Conservation (phyloP, 1,140 invertebrate species). For the Branchinecta lindahli region DNA sequence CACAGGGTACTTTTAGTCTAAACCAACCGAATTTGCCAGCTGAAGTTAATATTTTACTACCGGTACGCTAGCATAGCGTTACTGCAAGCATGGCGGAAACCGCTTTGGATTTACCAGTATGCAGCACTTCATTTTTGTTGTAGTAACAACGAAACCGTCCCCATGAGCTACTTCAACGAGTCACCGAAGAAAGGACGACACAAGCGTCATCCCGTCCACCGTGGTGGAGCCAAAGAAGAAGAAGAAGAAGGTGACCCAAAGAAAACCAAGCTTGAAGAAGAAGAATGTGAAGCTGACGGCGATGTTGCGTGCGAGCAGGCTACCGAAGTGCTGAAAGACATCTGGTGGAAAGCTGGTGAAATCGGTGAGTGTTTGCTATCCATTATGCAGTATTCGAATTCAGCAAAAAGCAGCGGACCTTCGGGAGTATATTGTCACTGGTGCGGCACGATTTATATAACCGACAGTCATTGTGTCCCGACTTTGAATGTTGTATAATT, state of each 20-base stretch:
- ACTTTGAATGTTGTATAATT: too few species aligned
- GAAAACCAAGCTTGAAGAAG: slow-evolving; percentile 3
- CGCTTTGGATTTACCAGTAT: too few species aligned
- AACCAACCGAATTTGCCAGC: too few species aligned
- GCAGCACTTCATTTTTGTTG: slow-evolving; percentile 12
- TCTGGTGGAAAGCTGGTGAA: slow-evolving; percentile 64
- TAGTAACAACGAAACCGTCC: slow-evolving; percentile 20
- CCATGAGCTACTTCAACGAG: slow-evolving; percentile 27
- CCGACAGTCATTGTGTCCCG: too few species aligned
- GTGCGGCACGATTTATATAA: too few species aligned
- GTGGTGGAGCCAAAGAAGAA: neutral
- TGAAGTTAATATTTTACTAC: too few species aligned
- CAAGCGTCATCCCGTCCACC: slow-evolving; percentile 44
- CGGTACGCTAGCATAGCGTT: too few species aligned
- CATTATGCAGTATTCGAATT: neutral
- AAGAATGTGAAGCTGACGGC: slow-evolving; percentile 25
- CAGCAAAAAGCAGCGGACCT: too few species aligned
- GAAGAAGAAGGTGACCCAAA: neutral
- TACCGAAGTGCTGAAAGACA: slow-evolving; percentile 56
- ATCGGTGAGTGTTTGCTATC: slow-evolving; percentile 39
- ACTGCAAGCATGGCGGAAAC: too few species aligned
- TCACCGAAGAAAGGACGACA: slow-evolving; percentile 27
- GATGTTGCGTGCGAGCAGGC: slow-evolving; percentile 48
- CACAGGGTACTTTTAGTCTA: too few species aligned
- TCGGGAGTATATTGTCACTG: too few species aligned